phyloP scores from a whole-genome alignment of 2,797 vertebrate species.

The Orientallactaga sibirica region DNA sequence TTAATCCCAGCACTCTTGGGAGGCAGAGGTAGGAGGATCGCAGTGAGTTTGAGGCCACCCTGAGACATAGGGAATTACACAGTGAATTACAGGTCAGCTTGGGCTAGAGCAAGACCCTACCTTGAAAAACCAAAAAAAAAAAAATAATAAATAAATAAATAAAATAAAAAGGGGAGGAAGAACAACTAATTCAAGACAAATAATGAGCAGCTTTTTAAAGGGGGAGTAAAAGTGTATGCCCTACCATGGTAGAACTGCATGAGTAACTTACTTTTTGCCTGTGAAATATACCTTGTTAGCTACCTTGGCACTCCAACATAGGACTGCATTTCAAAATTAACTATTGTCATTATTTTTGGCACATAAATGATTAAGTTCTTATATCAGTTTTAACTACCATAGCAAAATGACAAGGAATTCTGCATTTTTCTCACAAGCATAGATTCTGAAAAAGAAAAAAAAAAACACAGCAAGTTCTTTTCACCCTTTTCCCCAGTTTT shows the following conservation, averaged over 20 bases:
- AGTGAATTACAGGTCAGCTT: too few species aligned
- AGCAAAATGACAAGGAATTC: constrained; percentile 52
- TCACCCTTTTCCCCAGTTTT: constrained; percentile 1
- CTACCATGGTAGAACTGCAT: background rate
- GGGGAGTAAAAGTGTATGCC: background rate
- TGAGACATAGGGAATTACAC: too few species aligned
- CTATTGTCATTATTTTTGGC: constrained; percentile 39
- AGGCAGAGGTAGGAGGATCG: too few species aligned
- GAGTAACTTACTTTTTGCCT: constrained; percentile 47
- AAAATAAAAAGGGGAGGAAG: background rate
- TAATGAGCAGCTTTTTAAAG: constrained; percentile 30
- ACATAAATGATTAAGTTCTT: constrained; percentile 33
- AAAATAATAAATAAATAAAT: too few species aligned
- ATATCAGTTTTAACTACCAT: constrained; percentile 34
- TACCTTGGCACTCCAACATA: background rate
- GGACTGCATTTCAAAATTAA: constrained; percentile 57
- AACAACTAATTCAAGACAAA: constrained; percentile 24
- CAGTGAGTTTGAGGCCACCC: too few species aligned
- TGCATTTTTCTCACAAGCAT: constrained; percentile 8
- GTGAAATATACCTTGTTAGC: constrained; percentile 39
- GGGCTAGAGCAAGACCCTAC: too few species aligned
- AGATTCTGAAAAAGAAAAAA: background rate
- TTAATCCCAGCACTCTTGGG: too few species aligned
- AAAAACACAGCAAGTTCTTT: constrained; percentile 11
- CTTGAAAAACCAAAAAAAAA: too few species aligned